Evolutionary conservation across 2,797 vertebrate genomes (phyloP).

Genomic region (Malurus splendens): DNA sequence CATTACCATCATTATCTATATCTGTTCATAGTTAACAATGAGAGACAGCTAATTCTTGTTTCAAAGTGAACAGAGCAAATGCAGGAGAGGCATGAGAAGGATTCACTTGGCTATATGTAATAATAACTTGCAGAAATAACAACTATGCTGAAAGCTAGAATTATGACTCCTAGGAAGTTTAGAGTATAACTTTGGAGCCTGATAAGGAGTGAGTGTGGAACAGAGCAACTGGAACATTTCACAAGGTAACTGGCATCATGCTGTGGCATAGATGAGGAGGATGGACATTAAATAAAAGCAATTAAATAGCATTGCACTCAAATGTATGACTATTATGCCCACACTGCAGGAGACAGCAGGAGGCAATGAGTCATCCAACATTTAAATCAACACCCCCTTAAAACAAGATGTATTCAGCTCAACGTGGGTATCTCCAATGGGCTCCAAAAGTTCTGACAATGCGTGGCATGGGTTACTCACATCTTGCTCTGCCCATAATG

Average conservation of each 20-base stretch:
- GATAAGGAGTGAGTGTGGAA: not conserved
- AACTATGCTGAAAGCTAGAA: not conserved
- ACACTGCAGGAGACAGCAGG: conserved; percentile 61
- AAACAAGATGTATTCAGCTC: conserved; percentile 65
- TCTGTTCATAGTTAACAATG: not conserved
- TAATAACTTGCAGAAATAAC: not conserved
- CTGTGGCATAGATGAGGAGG: conserved; percentile 29
- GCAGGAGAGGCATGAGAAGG: not conserved
- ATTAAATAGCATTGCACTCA: conserved; percentile 36
- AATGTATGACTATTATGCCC: conserved; percentile 42
- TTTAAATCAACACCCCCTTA: conserved; percentile 65
- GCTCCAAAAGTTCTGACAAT: conserved; percentile 16
- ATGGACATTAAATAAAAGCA: conserved; percentile 3
- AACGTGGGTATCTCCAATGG: conserved; percentile 48
- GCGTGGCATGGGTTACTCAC: conserved; percentile 43
- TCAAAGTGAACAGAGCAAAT: not conserved
- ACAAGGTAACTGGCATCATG: conserved; percentile 9
- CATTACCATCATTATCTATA: not conserved
- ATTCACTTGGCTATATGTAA: not conserved
- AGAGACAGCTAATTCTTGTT: not conserved
- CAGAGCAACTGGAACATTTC: not conserved
- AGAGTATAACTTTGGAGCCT: not conserved
- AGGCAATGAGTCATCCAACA: conserved; percentile 65
- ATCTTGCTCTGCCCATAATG: not conserved
- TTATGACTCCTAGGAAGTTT: not conserved